Evolutionary conservation across 2,888 invertebrate genomes (phyloP).

Genomic region (Sclerodermus sp.): DNA sequence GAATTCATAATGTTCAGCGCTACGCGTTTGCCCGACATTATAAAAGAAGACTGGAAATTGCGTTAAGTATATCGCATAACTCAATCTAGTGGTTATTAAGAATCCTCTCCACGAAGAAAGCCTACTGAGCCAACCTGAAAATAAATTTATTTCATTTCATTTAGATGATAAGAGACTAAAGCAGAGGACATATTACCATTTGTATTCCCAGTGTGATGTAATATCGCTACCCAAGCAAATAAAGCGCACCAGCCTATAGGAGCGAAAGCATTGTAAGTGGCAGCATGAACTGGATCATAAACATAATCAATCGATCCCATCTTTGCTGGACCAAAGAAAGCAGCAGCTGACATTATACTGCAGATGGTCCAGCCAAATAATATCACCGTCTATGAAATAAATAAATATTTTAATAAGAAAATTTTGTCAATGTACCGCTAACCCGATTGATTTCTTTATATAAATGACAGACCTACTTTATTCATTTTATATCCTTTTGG

Average conservation of each 20-base stretch:
- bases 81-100: conserved; percentile 68
- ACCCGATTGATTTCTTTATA: conserved; percentile 1
- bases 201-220: conserved; percentile 65
- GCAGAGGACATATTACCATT: conserved; percentile 30
- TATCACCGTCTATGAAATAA: conserved; percentile 55
- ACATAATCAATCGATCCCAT: conserved; percentile 67
- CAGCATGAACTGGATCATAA: conserved; percentile 67
- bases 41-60: conserved; percentile 74
- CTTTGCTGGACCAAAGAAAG: conserved; percentile 65
- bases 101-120: conserved; percentile 66
- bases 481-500: conserved; percentile 56
- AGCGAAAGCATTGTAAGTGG: conserved; percentile 70
- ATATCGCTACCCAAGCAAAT: conserved; percentile 70
- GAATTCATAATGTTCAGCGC: conserved; percentile 64
- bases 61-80: conserved; percentile 71
- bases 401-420: neutral
- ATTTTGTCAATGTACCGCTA: neutral
- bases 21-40: conserved; percentile 67
- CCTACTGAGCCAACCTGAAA: conserved; percentile 61
- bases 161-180: neutral
- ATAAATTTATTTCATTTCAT: neutral
- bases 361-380: conserved; percentile 64
- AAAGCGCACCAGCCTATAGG: conserved; percentile 71
- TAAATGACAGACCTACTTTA: no score
- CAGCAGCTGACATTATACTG: conserved; percentile 59